A percentile compares a stretch with the other conserved stretches of the same genome.
These are phyloP conservation scores for Gymnodraco acuticeps DNA, from an alignment of 2,797 vertebrate genomes.

Conservation along the genomic window DNA sequence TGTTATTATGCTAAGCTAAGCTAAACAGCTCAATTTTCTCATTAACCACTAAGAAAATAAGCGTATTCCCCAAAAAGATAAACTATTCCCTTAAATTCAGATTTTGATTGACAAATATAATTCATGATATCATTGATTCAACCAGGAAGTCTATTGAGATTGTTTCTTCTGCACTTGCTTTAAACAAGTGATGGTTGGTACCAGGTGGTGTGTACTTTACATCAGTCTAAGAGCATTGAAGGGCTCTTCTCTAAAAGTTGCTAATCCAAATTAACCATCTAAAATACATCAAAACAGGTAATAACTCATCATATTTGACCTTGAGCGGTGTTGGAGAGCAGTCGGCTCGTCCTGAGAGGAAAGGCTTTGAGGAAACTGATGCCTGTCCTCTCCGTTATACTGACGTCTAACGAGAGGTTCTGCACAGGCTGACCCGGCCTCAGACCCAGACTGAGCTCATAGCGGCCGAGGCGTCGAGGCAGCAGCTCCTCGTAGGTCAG, in stretches of 20 bases:
- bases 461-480: constrained; percentile 82
- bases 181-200: neutral
- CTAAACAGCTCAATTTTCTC: neutral
- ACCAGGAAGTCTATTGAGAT: neutral
- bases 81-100: neutral
- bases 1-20: neutral
- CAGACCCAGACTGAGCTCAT: constrained; percentile 86
- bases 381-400: constrained; percentile 84
- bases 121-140: neutral
- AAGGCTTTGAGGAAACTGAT: constrained; percentile 85
- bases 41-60: too few species aligned
- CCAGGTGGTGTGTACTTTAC: neutral
- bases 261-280: neutral
- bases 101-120: neutral
- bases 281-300: too few species aligned
- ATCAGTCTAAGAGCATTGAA: neutral
- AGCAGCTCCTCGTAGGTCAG: constrained; percentile 88
- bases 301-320: constrained; percentile 66
- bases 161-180: neutral
- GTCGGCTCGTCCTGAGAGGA: constrained; percentile 83
- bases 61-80: neutral
- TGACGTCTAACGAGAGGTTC: constrained; percentile 88
- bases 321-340: constrained; percentile 78
- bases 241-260: neutral
- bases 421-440: constrained; percentile 83